Conservation (phyloP, 2,113 vertebrate genomes). For the Naja naja region DNA sequence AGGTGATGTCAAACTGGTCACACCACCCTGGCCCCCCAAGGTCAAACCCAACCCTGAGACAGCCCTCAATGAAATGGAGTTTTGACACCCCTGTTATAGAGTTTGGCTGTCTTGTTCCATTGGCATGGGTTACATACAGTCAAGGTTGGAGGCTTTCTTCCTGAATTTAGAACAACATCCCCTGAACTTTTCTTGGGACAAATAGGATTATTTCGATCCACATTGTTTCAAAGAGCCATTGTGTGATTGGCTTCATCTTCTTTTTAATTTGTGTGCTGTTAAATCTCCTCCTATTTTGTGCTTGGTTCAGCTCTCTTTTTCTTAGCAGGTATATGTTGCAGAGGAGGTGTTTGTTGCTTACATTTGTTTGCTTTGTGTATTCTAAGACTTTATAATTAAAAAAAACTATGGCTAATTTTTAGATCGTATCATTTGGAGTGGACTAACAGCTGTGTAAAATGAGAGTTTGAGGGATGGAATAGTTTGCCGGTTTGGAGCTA, state of each 20-base stretch:
- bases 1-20: too few relatives aligned
- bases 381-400: neutral
- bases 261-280: neutral
- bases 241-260: neutral
- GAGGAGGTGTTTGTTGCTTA: neutral
- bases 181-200: neutral
- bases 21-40: too few relatives aligned
- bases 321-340: neutral
- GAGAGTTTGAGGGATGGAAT: neutral
- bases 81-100: too few relatives aligned
- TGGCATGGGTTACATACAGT: neutral
- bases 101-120: neutral
- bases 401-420: neutral
- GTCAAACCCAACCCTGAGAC: too few relatives aligned
- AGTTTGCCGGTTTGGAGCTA: neutral
- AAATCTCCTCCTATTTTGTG: neutral
- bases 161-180: neutral
- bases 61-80: too few relatives aligned
- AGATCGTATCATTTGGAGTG: neutral
- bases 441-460: neutral
- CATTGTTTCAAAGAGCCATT: neutral
- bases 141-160: neutral
- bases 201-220: neutral
- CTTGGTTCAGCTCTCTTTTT: neutral
- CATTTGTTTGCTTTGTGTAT: neutral